Evolutionary conservation across 2,888 invertebrate genomes (phyloP).

Genomic region (Agrotis segetum): DNA sequence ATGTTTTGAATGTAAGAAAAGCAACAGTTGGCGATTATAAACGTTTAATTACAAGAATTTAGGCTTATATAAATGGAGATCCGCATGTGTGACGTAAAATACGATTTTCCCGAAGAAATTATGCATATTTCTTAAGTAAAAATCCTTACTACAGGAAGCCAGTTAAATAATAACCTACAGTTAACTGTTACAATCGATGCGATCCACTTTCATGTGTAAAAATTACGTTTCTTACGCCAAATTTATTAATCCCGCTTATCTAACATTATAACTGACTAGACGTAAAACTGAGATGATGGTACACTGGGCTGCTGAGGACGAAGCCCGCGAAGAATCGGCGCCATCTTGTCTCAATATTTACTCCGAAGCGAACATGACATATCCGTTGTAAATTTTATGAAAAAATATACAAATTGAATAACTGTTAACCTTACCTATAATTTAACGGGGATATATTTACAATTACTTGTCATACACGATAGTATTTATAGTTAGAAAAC

Average conservation of each 20-base stretch:
- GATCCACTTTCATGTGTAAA: conserved; percentile 69
- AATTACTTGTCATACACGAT: conserved; percentile 65
- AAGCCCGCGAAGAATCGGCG: conserved; percentile 8
- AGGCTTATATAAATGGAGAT: conserved; percentile 40
- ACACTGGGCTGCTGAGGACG: conserved; percentile 1
- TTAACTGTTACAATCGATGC: conserved; percentile 69
- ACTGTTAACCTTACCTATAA: conserved; percentile 80
- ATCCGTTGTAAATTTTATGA: conserved; percentile 78
- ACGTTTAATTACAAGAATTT: conserved; percentile 18
- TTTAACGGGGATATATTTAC: conserved; percentile 83
- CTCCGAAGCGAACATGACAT: conserved; percentile 76
- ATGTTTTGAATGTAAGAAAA: conserved; percentile 51
- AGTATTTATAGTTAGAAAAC: conserved; percentile 60
- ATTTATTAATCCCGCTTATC: conserved; percentile 75
- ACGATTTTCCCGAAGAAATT: conserved; percentile 61
- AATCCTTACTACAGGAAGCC: conserved; percentile 74
- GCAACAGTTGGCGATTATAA: conserved; percentile 40
- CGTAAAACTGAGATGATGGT: conserved; percentile 77
- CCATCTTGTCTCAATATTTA: conserved; percentile 78
- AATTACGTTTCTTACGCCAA: conserved; percentile 73
- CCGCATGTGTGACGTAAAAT: conserved; percentile 28
- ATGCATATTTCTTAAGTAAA: conserved; percentile 62
- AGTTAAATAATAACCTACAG: conserved; percentile 68
- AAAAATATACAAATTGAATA: conserved; percentile 88
- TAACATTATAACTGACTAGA: conserved; percentile 87